phyloP scores from a whole-genome alignment of 2,113 vertebrate species.

The Panthera tigris region DNA sequence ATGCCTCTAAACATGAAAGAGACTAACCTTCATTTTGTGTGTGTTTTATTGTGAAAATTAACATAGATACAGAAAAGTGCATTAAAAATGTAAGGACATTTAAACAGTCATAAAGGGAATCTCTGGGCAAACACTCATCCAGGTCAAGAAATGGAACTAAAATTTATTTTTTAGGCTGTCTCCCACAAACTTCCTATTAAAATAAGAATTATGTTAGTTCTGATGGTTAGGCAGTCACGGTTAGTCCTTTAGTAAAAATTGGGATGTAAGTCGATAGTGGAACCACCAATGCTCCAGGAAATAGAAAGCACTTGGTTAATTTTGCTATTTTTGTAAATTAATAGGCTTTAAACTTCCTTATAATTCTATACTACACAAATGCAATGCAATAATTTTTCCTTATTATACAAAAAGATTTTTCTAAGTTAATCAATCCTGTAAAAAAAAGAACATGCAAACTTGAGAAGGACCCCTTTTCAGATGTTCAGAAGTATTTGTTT shows the following conservation, averaged over 20 bases:
- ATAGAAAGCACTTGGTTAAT: background rate
- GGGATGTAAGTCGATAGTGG: background rate
- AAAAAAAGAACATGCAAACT: constrained; percentile 21
- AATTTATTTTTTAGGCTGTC: background rate
- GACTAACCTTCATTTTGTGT: background rate
- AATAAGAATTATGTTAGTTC: background rate
- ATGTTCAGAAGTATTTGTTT: background rate
- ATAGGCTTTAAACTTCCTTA: background rate
- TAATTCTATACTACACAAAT: background rate
- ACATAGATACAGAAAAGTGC: background rate
- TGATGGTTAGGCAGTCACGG: background rate
- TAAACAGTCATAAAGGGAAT: background rate
- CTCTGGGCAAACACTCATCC: background rate
- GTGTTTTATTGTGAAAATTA: background rate
- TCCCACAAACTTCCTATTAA: background rate
- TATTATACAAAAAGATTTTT: background rate
- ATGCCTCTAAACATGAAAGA: background rate
- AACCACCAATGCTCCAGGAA: background rate
- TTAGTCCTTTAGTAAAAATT: background rate
- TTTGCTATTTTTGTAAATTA: constrained; percentile 16
- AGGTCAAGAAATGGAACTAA: background rate
- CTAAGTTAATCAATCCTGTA: background rate
- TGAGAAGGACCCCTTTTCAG: background rate
- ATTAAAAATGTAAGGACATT: background rate
- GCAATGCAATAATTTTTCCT: background rate